Percentiles rank a stretch among this genome's conserved stretches.
These are phyloP conservation scores for Alouatta palliata DNA, from an alignment of 2,113 vertebrate species.

Conservation along the genomic window DNA sequence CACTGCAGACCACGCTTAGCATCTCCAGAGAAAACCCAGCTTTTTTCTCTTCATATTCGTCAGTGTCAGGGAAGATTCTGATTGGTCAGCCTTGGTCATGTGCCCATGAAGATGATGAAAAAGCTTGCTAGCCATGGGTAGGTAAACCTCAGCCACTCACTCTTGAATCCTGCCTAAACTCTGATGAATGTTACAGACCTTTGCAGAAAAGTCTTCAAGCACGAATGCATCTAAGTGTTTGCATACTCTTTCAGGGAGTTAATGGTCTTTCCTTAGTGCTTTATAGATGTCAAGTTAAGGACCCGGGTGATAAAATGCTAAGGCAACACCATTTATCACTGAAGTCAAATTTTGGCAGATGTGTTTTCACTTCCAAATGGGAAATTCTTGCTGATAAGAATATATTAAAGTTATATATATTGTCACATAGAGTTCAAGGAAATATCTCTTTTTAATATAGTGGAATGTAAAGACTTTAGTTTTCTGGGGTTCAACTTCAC, in stretches of 20 bases:
- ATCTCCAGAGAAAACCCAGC: not conserved
- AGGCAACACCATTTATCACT: not conserved
- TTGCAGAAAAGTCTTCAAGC: not conserved
- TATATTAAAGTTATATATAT: not conserved
- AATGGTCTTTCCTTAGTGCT: not conserved
- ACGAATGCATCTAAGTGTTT: not conserved
- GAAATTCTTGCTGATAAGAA: not conserved
- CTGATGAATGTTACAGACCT: not conserved
- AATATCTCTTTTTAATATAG: not conserved
- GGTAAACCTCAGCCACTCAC: not conserved
- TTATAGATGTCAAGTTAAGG: not conserved
- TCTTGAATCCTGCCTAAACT: not conserved
- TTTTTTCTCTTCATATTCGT: not conserved
- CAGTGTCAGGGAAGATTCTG: not conserved
- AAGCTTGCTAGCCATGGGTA: not conserved
- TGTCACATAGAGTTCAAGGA: not conserved
- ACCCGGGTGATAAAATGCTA: slow-evolving; percentile 12
- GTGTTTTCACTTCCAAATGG: slow-evolving; percentile 1
- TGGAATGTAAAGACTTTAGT: not conserved
- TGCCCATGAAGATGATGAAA: not conserved
- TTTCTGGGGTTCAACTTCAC: not conserved
- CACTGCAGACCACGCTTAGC: not conserved
- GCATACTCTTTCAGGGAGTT: not conserved
- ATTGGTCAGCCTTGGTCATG: not conserved
- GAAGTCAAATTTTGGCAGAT: slow-evolving; percentile 12